Evolutionary conservation across 1,140 invertebrate species (phyloP).

Genomic region (Plutomurus gul): DNA sequence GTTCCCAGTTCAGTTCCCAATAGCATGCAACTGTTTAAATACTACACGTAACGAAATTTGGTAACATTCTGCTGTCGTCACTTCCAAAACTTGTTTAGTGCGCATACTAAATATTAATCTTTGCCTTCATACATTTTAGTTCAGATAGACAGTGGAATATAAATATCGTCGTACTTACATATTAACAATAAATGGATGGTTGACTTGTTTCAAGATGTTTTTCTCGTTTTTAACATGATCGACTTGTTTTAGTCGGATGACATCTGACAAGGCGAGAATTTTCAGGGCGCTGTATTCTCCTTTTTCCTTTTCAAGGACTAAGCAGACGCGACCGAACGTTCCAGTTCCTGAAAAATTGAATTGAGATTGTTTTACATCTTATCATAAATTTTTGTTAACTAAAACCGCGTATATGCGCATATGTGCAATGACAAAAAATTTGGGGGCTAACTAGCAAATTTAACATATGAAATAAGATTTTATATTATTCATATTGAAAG

Average conservation of each 20-base stretch:
- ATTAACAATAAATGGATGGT: constrained; percentile 92
- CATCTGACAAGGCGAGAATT: constrained; percentile 85
- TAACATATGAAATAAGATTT: too few species aligned
- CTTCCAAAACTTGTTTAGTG: neutral
- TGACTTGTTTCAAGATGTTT: constrained; percentile 74
- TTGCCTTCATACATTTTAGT: too few species aligned
- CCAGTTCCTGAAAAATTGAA: constrained; percentile 75
- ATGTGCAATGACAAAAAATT: neutral
- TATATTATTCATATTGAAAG: too few species aligned
- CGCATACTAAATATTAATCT: neutral
- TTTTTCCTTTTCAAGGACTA: constrained; percentile 79
- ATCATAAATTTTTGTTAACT: neutral
- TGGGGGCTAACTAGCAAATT: too few species aligned
- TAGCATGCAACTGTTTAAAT: neutral
- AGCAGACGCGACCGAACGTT: constrained; percentile 87
- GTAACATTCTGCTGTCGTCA: neutral
- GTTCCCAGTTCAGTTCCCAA: neutral
- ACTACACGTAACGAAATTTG: neutral
- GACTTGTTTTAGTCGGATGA: constrained; percentile 88
- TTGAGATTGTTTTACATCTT: neutral
- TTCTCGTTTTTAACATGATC: constrained; percentile 96
- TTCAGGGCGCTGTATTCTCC: constrained; percentile 79
- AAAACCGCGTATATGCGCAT: neutral
- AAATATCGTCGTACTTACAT: constrained; percentile 72
- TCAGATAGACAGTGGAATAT: too few species aligned